Evolutionary conservation across 2,113 vertebrate species (phyloP), one percentile per base, ranked within the genome.

Genomic region (Chloebia gouldiae): DNA sequence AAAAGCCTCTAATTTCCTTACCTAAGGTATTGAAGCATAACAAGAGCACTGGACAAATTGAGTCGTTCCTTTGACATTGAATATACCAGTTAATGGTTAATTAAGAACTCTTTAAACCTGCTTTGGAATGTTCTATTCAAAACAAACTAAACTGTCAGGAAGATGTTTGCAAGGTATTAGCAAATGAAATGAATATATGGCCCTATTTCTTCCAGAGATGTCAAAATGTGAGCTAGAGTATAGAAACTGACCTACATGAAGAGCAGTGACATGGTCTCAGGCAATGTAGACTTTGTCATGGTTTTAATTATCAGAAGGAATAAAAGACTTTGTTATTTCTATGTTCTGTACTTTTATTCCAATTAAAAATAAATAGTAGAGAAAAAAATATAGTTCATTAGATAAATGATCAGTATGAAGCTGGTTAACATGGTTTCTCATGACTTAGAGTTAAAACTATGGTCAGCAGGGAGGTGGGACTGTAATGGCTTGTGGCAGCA

Each of bases 231-330:
- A 76, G 28, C 49, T 75, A 61, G 20, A 22, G 7, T 60, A 44
- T 13, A 39, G 33, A 76, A 66, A 84, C 39, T 66, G 73, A 81
- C 28, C 13, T 81, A 63, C 40, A 53, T 72, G 73, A 90, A 35
- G 20, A 82, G 35, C 40, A 49, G 17, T 81, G 71, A 44, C 27
- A 24, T 10, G 35, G 57, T 51, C 27, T 50, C 30, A 5, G 27
- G 21, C 59, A 83, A 50, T 8, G 15, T 2, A 60, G 61, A 56
- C 15, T 87, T 84, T 17, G 3, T 51, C 0, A 0, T 61, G 10
- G 5, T 83, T 85, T 96, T 61, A 88, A 56, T 88, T 73, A 37
- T 35, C 37, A 33, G 42, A 81, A 81, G 50, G 33, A 73, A 51
- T 35, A 86, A 86, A 72, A 9, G 13, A 22, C 35, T 79, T 72